Evolutionary conservation across 2,797 vertebrate genomes (phyloP), one percentile per base, ranked within the genome.

Genomic region (Cichlasoma orientale): DNA sequence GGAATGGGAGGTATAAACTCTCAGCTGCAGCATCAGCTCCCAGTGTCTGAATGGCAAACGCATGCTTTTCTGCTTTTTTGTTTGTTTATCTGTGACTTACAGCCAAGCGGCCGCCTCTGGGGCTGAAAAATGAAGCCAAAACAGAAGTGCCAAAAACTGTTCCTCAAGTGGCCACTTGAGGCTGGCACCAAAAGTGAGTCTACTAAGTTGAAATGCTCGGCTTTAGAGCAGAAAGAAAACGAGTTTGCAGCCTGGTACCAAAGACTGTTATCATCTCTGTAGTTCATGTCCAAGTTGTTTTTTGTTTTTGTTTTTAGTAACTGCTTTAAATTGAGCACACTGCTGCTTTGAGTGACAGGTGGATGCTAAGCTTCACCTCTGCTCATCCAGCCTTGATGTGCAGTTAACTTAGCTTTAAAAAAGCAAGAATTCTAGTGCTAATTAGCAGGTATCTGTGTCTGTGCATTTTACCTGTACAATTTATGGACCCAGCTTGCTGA

Each of bases 11-110:
- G 33, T n/a, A 55, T 36, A 25, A 69, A 59, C 25, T 52, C 54
- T 13, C 57, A 72, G 16, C 27, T 73, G 21, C 18, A 61, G 61
- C 80, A 71, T 56, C 63, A 71, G 56, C n/a, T 47, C 29, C 63
- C 21, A 41, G 10, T 25, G 18, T 50, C 41, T 29, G n/a, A 36
- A 19, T 13, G 19, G n/a, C 47, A 72, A 19, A 57, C 18, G 16
- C 14, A 13, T 27, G 6, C 7, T 19, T 25, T 41, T 56, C 41
- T 63, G 7, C 13, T 27, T 50, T 68, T 68, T 16, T 19, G 21
- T 50, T 74, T 74, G 56, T 58, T n/a, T 50, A 29, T 33, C 50
- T 50, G 27, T 58, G 56, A 8, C 33, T n/a, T 50, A n/a, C 41
- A 50, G 27, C 18, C 41, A 50, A 68, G 41, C 27, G 10, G 63